These are phyloP conservation scores for Amphiduros pacificus DNA, from an alignment of 2,888 invertebrate genomes.

Conservation along the genomic window DNA sequence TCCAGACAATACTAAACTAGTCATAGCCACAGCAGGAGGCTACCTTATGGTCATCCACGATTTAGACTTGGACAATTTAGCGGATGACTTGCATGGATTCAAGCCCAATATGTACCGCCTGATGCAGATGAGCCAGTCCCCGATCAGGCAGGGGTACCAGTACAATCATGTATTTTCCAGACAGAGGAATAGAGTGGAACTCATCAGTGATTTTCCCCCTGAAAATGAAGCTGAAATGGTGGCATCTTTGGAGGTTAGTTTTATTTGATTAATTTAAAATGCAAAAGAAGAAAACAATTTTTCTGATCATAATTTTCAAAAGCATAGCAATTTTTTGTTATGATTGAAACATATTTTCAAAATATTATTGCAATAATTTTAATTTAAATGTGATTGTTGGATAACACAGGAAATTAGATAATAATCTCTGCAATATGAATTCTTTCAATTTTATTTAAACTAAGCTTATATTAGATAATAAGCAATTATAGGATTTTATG, in stretches of 20 bases:
- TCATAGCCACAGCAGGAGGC: constrained; percentile 88
- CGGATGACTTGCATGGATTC: constrained; percentile 71
- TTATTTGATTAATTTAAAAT: no score
- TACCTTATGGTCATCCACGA: constrained; percentile 88
- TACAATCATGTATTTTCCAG: constrained; percentile 83
- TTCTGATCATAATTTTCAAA: no score
- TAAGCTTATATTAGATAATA: not conserved
- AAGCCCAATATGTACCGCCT: constrained; percentile 86
- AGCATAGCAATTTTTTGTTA: no score
- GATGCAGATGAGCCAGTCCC: constrained; percentile 74
- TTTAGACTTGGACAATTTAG: constrained; percentile 77
- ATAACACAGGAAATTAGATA: no score
- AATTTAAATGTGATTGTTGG: no score
- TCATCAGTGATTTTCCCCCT: constrained; percentile 85
- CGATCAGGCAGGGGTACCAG: constrained; percentile 70
- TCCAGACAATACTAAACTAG: constrained; percentile 83
- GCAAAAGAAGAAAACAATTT: no score
- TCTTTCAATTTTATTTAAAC: no score
- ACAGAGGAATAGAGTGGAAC: constrained; percentile 82
- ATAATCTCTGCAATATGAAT: no score
- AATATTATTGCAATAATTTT: no score
- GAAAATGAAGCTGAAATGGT: constrained; percentile 88
- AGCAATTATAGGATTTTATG: not conserved
- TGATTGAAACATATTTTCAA: no score
- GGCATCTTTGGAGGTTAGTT: constrained; percentile 69